Evolutionary conservation across 2,797 vertebrate species (phyloP).

Genomic region (Craterocephalus amniculus): DNA sequence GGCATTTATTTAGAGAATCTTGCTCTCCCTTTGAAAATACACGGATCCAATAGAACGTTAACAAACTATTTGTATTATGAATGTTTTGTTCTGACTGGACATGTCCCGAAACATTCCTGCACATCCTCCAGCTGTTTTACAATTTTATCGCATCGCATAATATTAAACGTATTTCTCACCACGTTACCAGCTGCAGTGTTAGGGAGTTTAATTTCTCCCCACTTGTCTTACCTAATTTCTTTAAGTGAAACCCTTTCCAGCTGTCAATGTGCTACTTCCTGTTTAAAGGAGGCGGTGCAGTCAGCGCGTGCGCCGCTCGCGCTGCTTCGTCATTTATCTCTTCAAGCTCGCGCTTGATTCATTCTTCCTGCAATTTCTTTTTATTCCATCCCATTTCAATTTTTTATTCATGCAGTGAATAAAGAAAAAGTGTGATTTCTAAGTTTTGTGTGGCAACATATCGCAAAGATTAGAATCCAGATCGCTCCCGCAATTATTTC

Average conservation of each 20-base stretch:
- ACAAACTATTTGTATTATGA: too few relatives aligned
- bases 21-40: too few relatives aligned
- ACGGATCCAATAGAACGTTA: too few relatives aligned
- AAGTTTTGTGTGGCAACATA: not conserved
- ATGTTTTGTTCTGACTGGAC: too few relatives aligned
- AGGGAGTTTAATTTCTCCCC: not conserved
- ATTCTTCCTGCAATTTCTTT: not conserved
- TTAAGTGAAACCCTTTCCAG: not conserved
- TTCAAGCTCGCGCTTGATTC: not conserved
- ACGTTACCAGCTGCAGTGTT: not conserved
- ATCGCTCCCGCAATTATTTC: not conserved
- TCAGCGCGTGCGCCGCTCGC: not conserved
- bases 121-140: not conserved
- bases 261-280: not conserved
- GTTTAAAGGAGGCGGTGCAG: conserved; percentile 30
- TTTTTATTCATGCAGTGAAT: not conserved
- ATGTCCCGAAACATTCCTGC: not conserved
- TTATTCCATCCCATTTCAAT: accelerated
- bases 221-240: conserved; percentile 1
- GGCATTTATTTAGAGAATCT: not conserved
- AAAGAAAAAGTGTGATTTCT: not conserved
- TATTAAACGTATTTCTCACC: not conserved
- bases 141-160: not conserved
- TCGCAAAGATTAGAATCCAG: not conserved
- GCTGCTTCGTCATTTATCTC: not conserved